Base-by-base conservation (phyloP, 2,797 vertebrate genomes). In the Fringilla coelebs region DNA sequence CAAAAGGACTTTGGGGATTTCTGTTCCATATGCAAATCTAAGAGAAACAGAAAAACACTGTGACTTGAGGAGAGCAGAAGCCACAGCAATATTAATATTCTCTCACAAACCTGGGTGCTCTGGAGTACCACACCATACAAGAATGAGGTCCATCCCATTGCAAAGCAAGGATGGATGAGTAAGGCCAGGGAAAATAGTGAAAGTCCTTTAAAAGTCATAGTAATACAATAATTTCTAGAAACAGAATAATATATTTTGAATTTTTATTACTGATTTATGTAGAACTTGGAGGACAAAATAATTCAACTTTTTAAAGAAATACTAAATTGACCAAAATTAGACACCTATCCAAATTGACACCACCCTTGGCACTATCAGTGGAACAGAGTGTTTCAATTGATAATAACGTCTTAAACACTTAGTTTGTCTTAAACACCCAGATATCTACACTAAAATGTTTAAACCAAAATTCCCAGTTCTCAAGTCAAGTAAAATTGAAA, bases 31-130 rank as follows among this genome's bases (percentile, higher is more conserved):
- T 28, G 9, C 46, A 38, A 86, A 52, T 12, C 15, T 46, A 40
- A 80, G 24, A 79, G 16, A 10, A 71, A 70, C 4, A 85, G 4
- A 13, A 34, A 77, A 93, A 20, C 28, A 28, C 6, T 34, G 13
- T 63, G 38, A 61, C 58, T 75, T 45, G 62, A 86, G 13, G 13
- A 61, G 11, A 77, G 3, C 20, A 90, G 58, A 74, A 88, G 29
- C 5, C n/a, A 40, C 1, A 24, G 21, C 0, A 1, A 32, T 5
- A 34, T 21, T 68, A 65, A 79, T 5, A 32, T 21, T 28, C 7
- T 62, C 32, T 48, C 24, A 61, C 18, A 65, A 74, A 25, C 26
- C 13, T 57, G 13, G 14, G 25, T 43, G 29, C 15, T 71, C 41
- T 2, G 3, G 38, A 25, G 8, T 9, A 4, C 15, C 41, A 62